Evolutionary conservation across 2,113 vertebrate genomes (phyloP), one percentile per base, ranked within the genome.

Genomic region (Chascanopsetta lugubris): DNA sequence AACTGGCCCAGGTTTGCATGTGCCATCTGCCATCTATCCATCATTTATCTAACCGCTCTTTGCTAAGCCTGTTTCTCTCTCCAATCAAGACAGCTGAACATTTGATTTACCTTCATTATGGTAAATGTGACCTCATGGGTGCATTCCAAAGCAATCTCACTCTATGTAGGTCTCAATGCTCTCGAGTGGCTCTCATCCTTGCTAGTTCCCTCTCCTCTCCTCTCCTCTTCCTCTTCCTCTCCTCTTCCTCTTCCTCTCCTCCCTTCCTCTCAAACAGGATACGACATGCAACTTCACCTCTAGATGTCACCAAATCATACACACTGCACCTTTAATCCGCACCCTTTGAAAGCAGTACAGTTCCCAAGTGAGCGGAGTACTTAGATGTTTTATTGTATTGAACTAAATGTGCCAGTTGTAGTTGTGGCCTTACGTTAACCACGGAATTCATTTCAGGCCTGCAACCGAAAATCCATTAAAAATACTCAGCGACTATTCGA

Each of bases 51-150:
- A 77, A 68, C 67, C 50, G 13, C 56, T 83, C 78, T 66, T 82
- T 61, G 74, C 82, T 76, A 63, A 68, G 66, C 82, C 62, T 73
- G 76, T 85, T 77, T 74, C 80, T 83, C 75, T 77, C 49, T 69
- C 69, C 79, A 89, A 90, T 88, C 87, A 85, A 85, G 81, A 70
- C 50, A 81, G 60, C 83, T 82, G 75, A 83, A 78, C 75, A 82
- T 85, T 81, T 84, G 85, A 88, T 89, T 87, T 85, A 79, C 85
- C 58, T 81, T 78, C 46, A 57, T 80, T 85, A 79, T 82, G 75
- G 70, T 83, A 82, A 85, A 84, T 75, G 68, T 86, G 84, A 83
- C 72, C 85, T 83, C 77, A 49, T 36, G 75, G 72, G 75, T 83
- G 62, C 71, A 65, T 80, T 87, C 71, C 70, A 70, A 58, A 81